A percentile compares a stretch with the other conserved stretches of the same genome.
phyloP scores from a whole-genome alignment of 2,888 invertebrate species.

The Iselma pallidipennis region DNA sequence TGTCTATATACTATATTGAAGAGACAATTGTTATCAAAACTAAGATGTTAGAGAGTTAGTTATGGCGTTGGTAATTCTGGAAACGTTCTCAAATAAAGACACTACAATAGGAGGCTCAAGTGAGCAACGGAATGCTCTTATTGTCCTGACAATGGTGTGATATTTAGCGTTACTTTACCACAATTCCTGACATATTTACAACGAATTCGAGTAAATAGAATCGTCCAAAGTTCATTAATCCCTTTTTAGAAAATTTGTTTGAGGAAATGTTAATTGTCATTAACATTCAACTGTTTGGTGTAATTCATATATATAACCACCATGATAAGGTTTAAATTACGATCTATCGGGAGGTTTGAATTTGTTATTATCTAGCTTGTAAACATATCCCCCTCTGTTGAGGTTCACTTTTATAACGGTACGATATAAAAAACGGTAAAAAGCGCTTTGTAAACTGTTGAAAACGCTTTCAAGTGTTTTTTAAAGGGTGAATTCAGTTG shows the following conservation, averaged over 20 bases:
- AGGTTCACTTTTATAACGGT: not conserved
- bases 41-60: slow-evolving; percentile 19
- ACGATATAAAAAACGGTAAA: not conserved
- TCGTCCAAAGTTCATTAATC: too few relatives aligned
- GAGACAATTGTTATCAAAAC: slow-evolving; percentile 26
- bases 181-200: slow-evolving; percentile 20
- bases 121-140: slow-evolving; percentile 16
- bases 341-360: not conserved
- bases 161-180: slow-evolving; percentile 16
- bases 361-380: not conserved
- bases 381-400: not conserved
- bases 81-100: slow-evolving; percentile 12
- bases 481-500: not conserved
- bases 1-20: slow-evolving; percentile 9
- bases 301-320: too few relatives aligned
- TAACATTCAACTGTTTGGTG: too few relatives aligned
- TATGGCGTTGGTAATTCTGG: slow-evolving; percentile 15
- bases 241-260: too few relatives aligned
- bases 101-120: slow-evolving; percentile 19
- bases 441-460: not conserved
- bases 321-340: not conserved
- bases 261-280: too few relatives aligned
- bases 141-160: slow-evolving; percentile 15
- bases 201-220: not conserved
- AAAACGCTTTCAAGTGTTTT: not conserved